phyloP scores from a whole-genome alignment of 2,888 invertebrate genomes.

The Oscheius myriophilus region DNA sequence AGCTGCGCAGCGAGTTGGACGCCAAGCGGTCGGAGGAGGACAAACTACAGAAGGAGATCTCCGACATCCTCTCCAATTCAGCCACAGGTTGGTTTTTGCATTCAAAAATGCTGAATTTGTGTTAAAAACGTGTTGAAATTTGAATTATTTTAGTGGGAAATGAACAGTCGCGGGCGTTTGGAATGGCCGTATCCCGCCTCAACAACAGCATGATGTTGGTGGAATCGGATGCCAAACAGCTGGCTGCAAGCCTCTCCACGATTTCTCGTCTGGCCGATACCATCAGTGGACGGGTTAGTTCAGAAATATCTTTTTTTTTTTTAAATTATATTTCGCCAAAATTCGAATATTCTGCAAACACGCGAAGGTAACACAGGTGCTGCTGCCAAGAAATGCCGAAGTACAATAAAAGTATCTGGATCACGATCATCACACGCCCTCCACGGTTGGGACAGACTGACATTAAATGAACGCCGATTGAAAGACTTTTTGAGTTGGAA shows the following conservation, averaged over 20 bases:
- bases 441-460: no score
- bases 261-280: conserved; percentile 64
- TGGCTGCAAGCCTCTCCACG: conserved; percentile 81
- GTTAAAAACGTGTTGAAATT: not conserved
- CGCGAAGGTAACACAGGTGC: no score
- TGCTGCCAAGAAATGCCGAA: no score
- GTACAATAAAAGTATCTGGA: no score
- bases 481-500: no score
- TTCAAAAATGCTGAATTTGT: not conserved
- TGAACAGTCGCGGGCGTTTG: conserved; percentile 59
- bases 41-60: conserved; percentile 57
- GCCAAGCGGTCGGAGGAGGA: conserved; percentile 54
- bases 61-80: conserved; percentile 46
- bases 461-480: no score
- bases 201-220: conserved; percentile 71
- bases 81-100: conserved; percentile 37
- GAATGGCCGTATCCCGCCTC: conserved; percentile 63
- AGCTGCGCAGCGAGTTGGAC: conserved; percentile 56
- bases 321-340: no score
- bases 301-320: not conserved
- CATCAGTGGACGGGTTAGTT: conserved; percentile 83
- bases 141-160: conserved; percentile 15
- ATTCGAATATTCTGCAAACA: no score
- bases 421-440: no score
- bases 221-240: conserved; percentile 82